A percentile compares a stretch with the other conserved stretches of the same genome.
Evolutionary conservation across 2,113 vertebrate species (phyloP).

Genomic region (Neodontobutis hainanensis): DNA sequence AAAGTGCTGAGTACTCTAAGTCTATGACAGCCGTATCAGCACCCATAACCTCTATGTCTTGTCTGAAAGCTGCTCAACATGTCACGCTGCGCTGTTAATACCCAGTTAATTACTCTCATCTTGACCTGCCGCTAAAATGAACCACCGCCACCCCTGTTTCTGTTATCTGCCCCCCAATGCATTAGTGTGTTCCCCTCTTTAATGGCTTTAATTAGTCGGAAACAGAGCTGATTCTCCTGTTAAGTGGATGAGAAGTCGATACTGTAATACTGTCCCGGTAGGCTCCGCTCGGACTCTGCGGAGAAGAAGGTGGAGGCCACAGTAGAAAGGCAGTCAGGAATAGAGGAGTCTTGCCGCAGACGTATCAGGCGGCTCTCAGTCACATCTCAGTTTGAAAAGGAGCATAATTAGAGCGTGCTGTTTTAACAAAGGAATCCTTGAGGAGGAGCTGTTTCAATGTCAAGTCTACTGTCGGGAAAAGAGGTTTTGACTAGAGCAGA

Average conservation of each 20-base stretch:
- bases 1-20: conserved; percentile 20
- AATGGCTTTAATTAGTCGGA: conserved; percentile 77
- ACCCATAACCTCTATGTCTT: conserved; percentile 31
- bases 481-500: conserved; percentile 39
- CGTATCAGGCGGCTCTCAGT: conserved; percentile 30
- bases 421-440: conserved; percentile 43
- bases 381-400: conserved; percentile 32
- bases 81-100: conserved; percentile 59
- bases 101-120: conserved; percentile 71
- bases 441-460: conserved; percentile 46
- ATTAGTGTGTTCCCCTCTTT: conserved; percentile 64
- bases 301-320: conserved; percentile 30
- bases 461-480: conserved; percentile 37
- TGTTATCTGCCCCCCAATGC: conserved; percentile 65
- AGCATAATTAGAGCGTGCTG: conserved; percentile 51
- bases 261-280: conserved; percentile 56
- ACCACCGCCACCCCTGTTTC: conserved; percentile 42
- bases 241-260: conserved; percentile 68
- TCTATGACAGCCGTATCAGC: conserved; percentile 41
- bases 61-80: conserved; percentile 23
- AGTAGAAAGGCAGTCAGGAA: conserved; percentile 36
- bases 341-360: conserved; percentile 17
- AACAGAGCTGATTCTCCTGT: conserved; percentile 65
- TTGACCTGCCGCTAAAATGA: conserved; percentile 67
- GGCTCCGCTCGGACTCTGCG: conserved; percentile 38